Base-by-base conservation (phyloP, 2,797 vertebrate genomes). In the Morelia viridis region DNA sequence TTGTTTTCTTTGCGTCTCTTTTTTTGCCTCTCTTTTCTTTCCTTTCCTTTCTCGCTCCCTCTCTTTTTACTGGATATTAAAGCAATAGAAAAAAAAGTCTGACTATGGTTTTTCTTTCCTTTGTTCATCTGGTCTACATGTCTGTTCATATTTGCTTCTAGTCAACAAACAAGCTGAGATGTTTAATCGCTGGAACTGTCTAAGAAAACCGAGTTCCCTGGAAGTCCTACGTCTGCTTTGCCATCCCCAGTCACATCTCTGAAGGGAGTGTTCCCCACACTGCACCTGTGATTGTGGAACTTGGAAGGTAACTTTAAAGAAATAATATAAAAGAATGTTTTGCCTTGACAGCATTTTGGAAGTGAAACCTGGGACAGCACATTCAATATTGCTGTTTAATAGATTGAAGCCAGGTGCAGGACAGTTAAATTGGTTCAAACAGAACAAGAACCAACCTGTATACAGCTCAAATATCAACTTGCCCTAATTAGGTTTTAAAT, bases 401-500 rank as follows among this genome's bases (percentile, higher is more conserved):
- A 85, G 62, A 89, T 68, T 89, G 53, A 76, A 19, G 11, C 24
- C 19, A 24, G 53, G 31, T 60, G 50, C 61, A n/a, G 88, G n/a
- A 35, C 41, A 93, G 88, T 5, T 46, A 92, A 92, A 41, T 53
- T 53, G 57, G 0, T 12, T 31, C 58, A 87, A 1, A 88, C 10
- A 17, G 1, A 4, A 1, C 88, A 89, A 92, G 92, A 64, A 71
- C 6, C 61, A 65, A 58, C 65, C 24, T 91, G 6, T n/a, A 35
- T 24, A 22, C 24, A 92, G 12, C 0, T 9, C 11, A 56, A n/a
- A 93, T 87, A 5, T 71, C 91, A 61, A 90, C 92, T 0, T 91
- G 50, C 61, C 53, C 56, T 85, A 91, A 86, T 12, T 86, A 91
- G 31, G 24, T 89, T 50, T 86, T 50, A 89, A 91, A 76, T 93